Conservation (phyloP, 1,140 invertebrate genomes). For the Drosophila pectinifera region DNA sequence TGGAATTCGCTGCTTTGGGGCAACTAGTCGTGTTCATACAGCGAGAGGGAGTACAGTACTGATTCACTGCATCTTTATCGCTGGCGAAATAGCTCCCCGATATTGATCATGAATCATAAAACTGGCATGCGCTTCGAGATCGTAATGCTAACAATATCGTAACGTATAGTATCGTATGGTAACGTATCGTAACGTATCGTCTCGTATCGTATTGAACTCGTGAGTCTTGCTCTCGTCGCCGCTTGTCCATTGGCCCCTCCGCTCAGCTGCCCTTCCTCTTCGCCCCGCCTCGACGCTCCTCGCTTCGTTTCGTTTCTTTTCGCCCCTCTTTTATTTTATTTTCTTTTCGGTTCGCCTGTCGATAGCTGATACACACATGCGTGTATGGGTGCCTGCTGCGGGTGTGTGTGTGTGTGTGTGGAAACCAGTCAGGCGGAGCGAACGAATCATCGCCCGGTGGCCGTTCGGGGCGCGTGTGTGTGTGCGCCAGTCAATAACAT, state of each 20-base stretch:
- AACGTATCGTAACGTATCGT: not conserved
- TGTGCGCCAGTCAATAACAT: slow-evolving; percentile 85
- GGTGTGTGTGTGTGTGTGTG: slow-evolving; percentile 14
- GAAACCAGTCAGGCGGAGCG: slow-evolving; percentile 65
- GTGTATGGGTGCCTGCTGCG: slow-evolving; percentile 6
- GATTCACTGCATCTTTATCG: slow-evolving; percentile 12
- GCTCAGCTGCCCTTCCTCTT: not conserved
- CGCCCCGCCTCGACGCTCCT: not conserved
- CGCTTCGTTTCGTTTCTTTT: slow-evolving; percentile 5
- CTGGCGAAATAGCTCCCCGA: not conserved
- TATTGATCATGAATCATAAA: slow-evolving; percentile 34
- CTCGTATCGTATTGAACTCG: slow-evolving; percentile 24
- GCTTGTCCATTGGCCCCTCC: slow-evolving; percentile 51
- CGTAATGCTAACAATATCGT: not conserved
- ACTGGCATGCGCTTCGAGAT: slow-evolving; percentile 1
- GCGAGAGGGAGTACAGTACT: not conserved
- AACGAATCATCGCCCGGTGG: slow-evolving; percentile 72
- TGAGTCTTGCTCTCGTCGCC: not conserved
- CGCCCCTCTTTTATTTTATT: slow-evolving; percentile 14
- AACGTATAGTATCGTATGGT: too few relatives aligned
- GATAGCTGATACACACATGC: slow-evolving; percentile 39
- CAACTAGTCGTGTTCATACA: not conserved
- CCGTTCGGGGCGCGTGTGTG: slow-evolving; percentile 54
- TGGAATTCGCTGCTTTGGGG: not conserved
- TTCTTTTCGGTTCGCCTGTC: slow-evolving; percentile 51